Conservation (phyloP, 92 coral and sea anemone genomes). For the Pocillopora meandrina region DNA sequence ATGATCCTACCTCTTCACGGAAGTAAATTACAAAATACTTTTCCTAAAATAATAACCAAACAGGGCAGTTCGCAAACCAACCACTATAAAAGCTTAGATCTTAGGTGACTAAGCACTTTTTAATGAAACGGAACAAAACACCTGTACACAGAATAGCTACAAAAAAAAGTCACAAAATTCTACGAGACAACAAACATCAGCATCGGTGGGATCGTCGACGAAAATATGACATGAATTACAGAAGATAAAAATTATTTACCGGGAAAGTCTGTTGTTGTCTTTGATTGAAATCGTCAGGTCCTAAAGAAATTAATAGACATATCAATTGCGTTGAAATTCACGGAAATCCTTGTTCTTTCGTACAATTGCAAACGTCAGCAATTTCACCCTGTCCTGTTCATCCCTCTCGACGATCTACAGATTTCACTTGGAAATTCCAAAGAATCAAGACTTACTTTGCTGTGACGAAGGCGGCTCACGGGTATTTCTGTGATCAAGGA, state of each 20-base stretch:
- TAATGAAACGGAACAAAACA: slow-evolving; percentile 33
- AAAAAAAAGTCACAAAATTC: slow-evolving; percentile 36
- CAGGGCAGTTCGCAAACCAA: not conserved
- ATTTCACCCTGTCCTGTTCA: not conserved
- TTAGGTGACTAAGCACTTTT: not conserved
- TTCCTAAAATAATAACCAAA: slow-evolving; percentile 14
- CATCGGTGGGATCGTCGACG: slow-evolving; percentile 14
- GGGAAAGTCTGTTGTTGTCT: slow-evolving; percentile 55
- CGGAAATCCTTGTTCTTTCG: slow-evolving; percentile 26
- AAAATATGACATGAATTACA: slow-evolving; percentile 7
- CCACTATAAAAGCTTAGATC: not conserved
- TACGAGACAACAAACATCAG: slow-evolving; percentile 44
- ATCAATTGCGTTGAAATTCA: slow-evolving; percentile 41
- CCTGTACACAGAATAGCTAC: slow-evolving; percentile 23
- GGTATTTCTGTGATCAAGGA: slow-evolving; percentile 57
- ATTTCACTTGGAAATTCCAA: not conserved
- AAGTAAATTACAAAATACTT: slow-evolving; percentile 16
- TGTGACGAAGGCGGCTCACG: slow-evolving; percentile 86
- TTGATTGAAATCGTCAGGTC: slow-evolving; percentile 59
- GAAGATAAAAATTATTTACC: slow-evolving; percentile 23
- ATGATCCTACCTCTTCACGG: slow-evolving; percentile 33
- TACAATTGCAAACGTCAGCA: slow-evolving; percentile 39
- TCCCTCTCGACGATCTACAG: not conserved
- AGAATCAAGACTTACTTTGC: slow-evolving; percentile 68
- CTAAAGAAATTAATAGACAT: slow-evolving; percentile 35